Percentiles rank a stretch among this genome's conserved stretches.
Evolutionary conservation across 2,797 vertebrate genomes (phyloP).

Genomic region (Acestrorhynchus altus): DNA sequence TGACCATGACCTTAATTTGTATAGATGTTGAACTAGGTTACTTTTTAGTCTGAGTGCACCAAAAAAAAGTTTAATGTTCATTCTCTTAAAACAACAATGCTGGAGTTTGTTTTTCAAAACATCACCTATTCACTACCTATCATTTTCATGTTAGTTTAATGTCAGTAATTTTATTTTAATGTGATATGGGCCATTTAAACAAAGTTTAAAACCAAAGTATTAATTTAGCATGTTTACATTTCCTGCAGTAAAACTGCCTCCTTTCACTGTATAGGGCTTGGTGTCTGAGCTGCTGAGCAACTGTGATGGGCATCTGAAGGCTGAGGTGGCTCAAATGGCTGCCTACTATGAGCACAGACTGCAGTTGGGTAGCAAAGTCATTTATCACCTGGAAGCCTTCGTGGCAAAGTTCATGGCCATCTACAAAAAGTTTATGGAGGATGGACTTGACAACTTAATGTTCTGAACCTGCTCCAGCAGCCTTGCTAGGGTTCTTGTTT

Average conservation of each 20-base stretch:
- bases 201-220: no score
- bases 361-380: slow-evolving; percentile 93
- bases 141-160: no score
- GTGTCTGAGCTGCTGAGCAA: slow-evolving; percentile 91
- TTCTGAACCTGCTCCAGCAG: slow-evolving; percentile 75
- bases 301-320: slow-evolving; percentile 96
- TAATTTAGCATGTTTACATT: no score
- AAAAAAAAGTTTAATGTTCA: no score
- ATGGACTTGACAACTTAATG: slow-evolving; percentile 93
- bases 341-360: slow-evolving; percentile 94
- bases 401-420: slow-evolving; percentile 97
- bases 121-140: no score
- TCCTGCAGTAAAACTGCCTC: neutral
- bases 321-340: slow-evolving; percentile 92
- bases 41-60: no score
- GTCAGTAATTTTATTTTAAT: no score
- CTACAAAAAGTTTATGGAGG: slow-evolving; percentile 99
- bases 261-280: slow-evolving; percentile 79
- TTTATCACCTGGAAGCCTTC: slow-evolving; percentile 98
- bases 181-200: no score
- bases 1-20: no score
- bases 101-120: no score
- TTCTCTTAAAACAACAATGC: no score
- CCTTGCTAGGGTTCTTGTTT: neutral
- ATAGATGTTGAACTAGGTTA: no score